phyloP scores from a whole-genome alignment of 1,140 invertebrate genomes.

The Arctopsyche grandis region DNA sequence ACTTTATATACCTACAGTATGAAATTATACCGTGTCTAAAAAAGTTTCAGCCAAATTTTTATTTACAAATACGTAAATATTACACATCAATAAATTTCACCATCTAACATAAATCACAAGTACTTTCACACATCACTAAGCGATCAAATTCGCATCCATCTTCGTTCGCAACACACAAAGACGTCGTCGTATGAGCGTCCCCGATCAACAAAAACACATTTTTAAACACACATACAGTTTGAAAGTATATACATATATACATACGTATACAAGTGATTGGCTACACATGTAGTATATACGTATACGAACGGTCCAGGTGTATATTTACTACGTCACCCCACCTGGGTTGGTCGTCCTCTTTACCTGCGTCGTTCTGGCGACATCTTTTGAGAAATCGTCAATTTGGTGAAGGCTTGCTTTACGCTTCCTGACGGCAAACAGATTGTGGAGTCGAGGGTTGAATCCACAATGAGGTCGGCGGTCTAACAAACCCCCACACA shows the following conservation, averaged over 20 bases:
- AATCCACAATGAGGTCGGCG: slow-evolving; percentile 47
- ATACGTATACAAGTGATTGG: not conserved
- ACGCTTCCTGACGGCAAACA: slow-evolving; percentile 50
- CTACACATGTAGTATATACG: not conserved
- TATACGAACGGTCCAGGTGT: not conserved
- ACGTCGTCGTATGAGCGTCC: no score
- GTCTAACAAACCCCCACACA: not conserved
- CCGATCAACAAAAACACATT: no score
- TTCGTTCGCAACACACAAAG: no score
- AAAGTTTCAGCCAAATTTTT: no score
- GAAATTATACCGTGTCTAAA: no score
- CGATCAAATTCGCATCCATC: no score
- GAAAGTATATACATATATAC: not conserved
- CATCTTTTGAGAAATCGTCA: slow-evolving; percentile 53
- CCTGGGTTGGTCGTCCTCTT: not conserved
- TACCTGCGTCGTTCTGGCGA: slow-evolving; percentile 29
- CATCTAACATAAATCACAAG: no score
- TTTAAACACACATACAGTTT: not conserved
- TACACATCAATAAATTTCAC: no score
- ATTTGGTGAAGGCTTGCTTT: slow-evolving; percentile 46
- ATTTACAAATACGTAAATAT: no score
- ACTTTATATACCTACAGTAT: no score
- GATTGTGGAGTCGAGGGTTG: slow-evolving; percentile 44
- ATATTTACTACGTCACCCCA: not conserved
- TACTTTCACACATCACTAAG: no score